These are phyloP conservation scores for Blastomussa wellsi DNA, from an alignment of 92 coral and sea anemone species.

Conservation along the genomic window DNA sequence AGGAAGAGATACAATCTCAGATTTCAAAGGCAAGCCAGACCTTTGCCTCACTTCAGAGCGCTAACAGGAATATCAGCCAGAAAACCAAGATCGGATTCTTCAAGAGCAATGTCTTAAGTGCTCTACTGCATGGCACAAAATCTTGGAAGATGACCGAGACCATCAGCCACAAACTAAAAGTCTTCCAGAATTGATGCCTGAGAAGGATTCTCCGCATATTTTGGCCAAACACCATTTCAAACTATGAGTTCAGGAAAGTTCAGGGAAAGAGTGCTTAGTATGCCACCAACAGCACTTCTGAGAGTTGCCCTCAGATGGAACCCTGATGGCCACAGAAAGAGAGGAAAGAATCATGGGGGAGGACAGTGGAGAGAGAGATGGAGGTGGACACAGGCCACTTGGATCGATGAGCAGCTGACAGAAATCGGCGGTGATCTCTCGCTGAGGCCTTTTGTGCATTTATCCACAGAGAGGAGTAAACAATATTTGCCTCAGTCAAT, in stretches of 20 bases:
- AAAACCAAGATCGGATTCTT: background rate
- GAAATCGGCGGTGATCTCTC: too few relatives aligned
- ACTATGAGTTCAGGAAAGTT: background rate
- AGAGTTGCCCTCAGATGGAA: background rate
- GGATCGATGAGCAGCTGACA: too few relatives aligned
- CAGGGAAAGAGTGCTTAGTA: background rate
- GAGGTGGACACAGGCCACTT: too few relatives aligned
- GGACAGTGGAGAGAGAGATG: too few relatives aligned
- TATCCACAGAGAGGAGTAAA: too few relatives aligned
- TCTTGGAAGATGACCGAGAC: background rate
- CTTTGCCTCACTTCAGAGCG: background rate
- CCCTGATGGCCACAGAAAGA: slow-evolving; percentile 2
- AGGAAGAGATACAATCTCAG: background rate
- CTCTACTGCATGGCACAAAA: background rate
- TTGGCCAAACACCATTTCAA: background rate
- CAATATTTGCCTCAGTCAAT: too few relatives aligned
- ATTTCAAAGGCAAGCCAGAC: background rate
- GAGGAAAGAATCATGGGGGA: background rate
- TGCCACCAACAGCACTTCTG: background rate
- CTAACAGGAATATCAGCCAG: background rate
- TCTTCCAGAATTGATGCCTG: background rate
- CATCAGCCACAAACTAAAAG: background rate
- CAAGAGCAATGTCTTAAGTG: background rate
- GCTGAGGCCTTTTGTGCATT: too few relatives aligned
- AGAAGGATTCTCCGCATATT: background rate